phyloP scores from a whole-genome alignment of 2,797 vertebrate species.

The Hozukius guyotensis region DNA sequence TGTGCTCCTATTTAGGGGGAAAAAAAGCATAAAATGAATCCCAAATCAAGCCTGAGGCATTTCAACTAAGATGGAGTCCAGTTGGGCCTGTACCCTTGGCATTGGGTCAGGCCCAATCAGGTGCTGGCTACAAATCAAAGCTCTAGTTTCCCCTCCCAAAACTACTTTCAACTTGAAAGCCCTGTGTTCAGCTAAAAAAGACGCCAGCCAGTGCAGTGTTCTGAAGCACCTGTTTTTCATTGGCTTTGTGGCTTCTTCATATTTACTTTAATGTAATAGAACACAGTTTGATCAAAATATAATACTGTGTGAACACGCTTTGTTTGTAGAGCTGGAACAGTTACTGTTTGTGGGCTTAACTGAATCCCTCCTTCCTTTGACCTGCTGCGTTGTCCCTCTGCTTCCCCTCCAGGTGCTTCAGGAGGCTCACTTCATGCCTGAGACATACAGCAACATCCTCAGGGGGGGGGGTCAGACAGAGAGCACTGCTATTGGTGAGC shows the following conservation, averaged over 20 bases:
- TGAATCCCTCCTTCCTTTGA: conserved; percentile 14
- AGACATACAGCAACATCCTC: background rate
- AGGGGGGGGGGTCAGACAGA: background rate
- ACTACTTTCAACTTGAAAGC: conserved; percentile 36
- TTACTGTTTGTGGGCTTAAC: conserved; percentile 14
- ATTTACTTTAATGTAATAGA: conserved; percentile 40
- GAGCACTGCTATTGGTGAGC: background rate
- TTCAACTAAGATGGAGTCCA: conserved; percentile 29
- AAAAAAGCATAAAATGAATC: conserved; percentile 24
- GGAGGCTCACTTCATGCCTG: background rate
- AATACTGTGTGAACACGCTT: conserved; percentile 27
- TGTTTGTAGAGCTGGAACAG: conserved; percentile 16
- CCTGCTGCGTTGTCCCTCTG: background rate
- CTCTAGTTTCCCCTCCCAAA: conserved; percentile 5
- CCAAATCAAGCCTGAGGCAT: conserved; percentile 17
- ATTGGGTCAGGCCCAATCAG: conserved; percentile 43
- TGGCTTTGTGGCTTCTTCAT: conserved; percentile 19
- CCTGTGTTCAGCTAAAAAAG: background rate
- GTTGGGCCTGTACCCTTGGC: background rate
- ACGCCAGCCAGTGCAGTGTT: background rate
- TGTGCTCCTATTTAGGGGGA: conserved; percentile 7
- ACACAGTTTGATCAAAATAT: conserved; percentile 27
- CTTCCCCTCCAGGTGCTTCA: background rate
- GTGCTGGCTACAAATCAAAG: conserved; percentile 53
- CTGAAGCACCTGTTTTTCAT: conserved; percentile 45